Evolutionary conservation across 2,797 vertebrate genomes (phyloP), one percentile per base, ranked within the genome.

Genomic region (Gymnocypris eckloni): DNA sequence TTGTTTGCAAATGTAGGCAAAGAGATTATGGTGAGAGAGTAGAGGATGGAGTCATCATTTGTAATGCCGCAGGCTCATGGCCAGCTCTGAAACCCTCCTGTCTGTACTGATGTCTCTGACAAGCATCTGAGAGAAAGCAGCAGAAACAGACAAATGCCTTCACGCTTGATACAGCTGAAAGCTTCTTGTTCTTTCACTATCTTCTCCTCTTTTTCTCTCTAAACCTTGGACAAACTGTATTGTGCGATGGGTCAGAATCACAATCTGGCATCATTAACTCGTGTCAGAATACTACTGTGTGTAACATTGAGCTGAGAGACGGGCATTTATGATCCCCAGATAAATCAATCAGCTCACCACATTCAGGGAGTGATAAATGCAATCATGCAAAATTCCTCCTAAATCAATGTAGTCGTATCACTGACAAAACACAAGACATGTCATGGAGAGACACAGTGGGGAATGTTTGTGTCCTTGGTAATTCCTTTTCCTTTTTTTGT

Each of bases 71-170:
- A 43, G 96, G 96, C 94, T 94, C 88, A 0, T 93, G 92, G 94
- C 95, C 95, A 96, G 93, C 89, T 88, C 90, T 37, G 92, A 95
- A 95, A 92, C 90, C 90, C 88, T 90, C 91, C 94, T 92, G 91
- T 94, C 95, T 95, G 94, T 92, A 93, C 91, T 93, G 93, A 93
- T 92, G 91, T 91, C 76, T 90, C 87, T 88, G 90, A 88, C 84
- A 81, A 43, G 33, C 48, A 64, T 78, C 69, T 69, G 48, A 83
- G 79, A 59, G 56, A 85, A 69, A 94, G 93, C 93, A 93, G 92
- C 94, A 91, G 79, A 83, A 87, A 81, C 86, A 81, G 79, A 87
- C 87, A 78, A 84, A 76, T 72, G 52, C 90, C 94, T 93, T 94
- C 93, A 88, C 72, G 85, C 69, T 80, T 79, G 39, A 80, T 83